Evolutionary conservation across 2,888 invertebrate genomes (phyloP).

Genomic region (Eudemis profundana): DNA sequence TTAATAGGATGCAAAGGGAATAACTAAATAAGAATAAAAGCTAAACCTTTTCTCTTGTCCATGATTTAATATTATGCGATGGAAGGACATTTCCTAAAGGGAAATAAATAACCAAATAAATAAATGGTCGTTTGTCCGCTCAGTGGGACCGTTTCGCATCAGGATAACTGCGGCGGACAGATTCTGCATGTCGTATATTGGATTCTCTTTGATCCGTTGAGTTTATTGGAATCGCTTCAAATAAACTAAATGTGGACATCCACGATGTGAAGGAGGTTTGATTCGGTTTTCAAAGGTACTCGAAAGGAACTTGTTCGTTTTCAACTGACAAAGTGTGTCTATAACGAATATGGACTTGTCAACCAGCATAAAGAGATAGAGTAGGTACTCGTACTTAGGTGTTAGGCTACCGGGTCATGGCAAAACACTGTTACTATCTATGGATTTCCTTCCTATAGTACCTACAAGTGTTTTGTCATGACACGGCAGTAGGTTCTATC

Average conservation of each 20-base stretch:
- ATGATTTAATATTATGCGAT: not conserved
- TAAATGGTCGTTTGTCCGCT: not conserved
- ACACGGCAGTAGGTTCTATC: too few relatives aligned
- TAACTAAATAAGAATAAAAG: not conserved
- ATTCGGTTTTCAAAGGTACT: too few relatives aligned
- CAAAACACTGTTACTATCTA: too few relatives aligned
- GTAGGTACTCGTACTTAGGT: too few relatives aligned
- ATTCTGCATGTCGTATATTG: conserved; percentile 19
- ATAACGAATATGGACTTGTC: too few relatives aligned
- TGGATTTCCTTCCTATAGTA: too few relatives aligned
- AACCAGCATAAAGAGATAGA: too few relatives aligned
- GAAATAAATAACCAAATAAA: conserved; percentile 9
- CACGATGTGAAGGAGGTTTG: not conserved
- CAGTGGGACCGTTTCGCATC: conserved; percentile 32
- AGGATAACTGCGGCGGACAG: conserved; percentile 26
- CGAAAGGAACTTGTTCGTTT: too few relatives aligned
- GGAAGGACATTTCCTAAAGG: too few relatives aligned
- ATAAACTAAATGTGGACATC: conserved; percentile 8
- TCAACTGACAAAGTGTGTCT: too few relatives aligned
- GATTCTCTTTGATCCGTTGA: conserved; percentile 28
- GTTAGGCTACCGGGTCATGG: too few relatives aligned
- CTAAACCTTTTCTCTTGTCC: not conserved
- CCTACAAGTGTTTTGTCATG: too few relatives aligned
- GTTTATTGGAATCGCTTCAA: conserved; percentile 8
- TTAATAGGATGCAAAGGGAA: conserved; percentile 16